phyloP scores from a whole-genome alignment of 2,888 invertebrate species.

The Drosophila aldrichi region DNA sequence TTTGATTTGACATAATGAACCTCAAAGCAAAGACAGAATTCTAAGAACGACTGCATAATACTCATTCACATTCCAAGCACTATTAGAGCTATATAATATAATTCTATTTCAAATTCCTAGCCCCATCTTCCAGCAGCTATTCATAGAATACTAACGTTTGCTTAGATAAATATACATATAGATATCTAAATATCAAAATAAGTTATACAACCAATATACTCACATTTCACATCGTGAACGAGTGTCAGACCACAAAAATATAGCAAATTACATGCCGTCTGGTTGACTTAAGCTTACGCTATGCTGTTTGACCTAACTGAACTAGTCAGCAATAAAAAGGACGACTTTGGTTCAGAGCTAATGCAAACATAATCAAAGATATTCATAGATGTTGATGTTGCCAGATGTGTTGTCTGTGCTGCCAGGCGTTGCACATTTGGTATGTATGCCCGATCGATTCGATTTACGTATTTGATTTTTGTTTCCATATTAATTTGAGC shows the following conservation, averaged over 20 bases:
- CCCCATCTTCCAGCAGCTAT: too few species aligned
- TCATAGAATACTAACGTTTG: too few species aligned
- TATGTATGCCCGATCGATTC: not conserved
- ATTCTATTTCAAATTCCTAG: too few species aligned
- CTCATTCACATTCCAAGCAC: too few species aligned
- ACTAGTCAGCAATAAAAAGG: not conserved
- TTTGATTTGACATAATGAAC: slow-evolving; percentile 20
- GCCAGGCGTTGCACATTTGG: not conserved
- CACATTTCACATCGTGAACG: not conserved
- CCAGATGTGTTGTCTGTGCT: not conserved
- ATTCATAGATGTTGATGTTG: not conserved
- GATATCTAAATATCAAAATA: too few species aligned
- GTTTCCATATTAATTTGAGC: slow-evolving; percentile 3
- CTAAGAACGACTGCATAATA: not conserved
- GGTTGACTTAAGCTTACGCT: not conserved
- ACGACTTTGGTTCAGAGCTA: not conserved
- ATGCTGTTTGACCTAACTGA: not conserved
- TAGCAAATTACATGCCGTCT: not conserved
- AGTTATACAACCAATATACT: not conserved
- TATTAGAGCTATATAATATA: too few species aligned
- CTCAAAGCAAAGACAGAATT: not conserved
- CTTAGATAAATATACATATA: too few species aligned
- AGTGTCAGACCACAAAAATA: not conserved
- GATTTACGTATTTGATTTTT: not conserved
- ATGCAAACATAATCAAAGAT: not conserved